A percentile compares a stretch with the other conserved stretches of the same genome.
Evolutionary conservation across 2,888 invertebrate species (phyloP).

Genomic region (Thymelicus sylvestris): DNA sequence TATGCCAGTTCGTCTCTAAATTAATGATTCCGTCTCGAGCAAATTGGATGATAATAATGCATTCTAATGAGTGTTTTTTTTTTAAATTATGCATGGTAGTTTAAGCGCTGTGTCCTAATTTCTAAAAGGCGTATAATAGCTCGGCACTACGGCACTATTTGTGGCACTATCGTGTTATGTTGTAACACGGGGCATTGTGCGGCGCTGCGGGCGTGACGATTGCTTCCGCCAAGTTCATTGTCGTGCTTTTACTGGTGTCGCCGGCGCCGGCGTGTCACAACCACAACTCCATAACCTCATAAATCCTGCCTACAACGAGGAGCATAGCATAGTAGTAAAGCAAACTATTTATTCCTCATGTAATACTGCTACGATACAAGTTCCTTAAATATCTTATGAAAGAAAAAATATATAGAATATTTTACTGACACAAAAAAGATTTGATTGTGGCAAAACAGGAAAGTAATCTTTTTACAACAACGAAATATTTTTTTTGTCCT

Average conservation of each 20-base stretch:
- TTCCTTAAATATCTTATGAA: not conserved
- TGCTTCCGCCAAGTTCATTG: conserved; percentile 83
- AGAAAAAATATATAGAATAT: too few relatives aligned
- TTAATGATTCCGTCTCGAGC: not conserved
- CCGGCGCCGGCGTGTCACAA: conserved; percentile 6
- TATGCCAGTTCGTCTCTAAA: not conserved
- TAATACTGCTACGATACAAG: too few relatives aligned
- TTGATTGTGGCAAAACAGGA: too few relatives aligned
- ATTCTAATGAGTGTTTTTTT: not conserved
- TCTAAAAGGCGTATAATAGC: conserved; percentile 5
- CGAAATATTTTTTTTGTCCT: too few relatives aligned
- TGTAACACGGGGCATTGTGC: conserved; percentile 69
- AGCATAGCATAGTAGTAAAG: too few relatives aligned
- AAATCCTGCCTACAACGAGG: not conserved
- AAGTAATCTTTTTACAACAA: too few relatives aligned
- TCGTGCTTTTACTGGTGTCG: conserved; percentile 51
- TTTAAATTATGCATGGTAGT: conserved; percentile 9
- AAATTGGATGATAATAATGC: not conserved
- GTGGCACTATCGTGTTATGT: conserved; percentile 18
- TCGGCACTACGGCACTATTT: not conserved
- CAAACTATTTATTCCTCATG: too few relatives aligned
- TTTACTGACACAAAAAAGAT: too few relatives aligned
- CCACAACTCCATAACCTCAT: conserved; percentile 16
- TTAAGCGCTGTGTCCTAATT: conserved; percentile 27
- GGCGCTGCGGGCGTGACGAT: conserved; percentile 76